A percentile compares a stretch with the other conserved stretches of the same genome.
phyloP scores from a whole-genome alignment of 2,888 invertebrate species.

The Oscheius sp. region DNA sequence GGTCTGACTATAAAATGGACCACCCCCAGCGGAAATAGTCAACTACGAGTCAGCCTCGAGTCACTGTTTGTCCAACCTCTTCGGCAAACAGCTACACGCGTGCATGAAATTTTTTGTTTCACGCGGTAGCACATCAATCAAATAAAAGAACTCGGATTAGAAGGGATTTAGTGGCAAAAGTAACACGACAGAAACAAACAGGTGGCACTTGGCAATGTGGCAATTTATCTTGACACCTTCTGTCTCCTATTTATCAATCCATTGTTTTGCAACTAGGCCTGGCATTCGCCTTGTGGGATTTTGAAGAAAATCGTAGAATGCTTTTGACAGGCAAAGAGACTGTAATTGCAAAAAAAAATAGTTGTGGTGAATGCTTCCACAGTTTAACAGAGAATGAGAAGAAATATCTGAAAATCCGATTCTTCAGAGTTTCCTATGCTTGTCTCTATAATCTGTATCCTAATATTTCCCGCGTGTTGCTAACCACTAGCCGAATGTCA shows the following conservation, averaged over 20 bases:
- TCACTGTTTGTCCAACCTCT: conserved; percentile 17
- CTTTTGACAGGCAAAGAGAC: no score
- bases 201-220: no score
- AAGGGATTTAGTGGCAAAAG: background rate
- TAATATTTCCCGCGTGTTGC: background rate
- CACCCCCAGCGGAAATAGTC: conserved; percentile 20
- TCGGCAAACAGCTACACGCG: conserved; percentile 21
- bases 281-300: no score
- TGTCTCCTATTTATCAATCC: no score
- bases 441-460: background rate
- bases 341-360: no score
- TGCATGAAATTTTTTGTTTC: conserved; percentile 28
- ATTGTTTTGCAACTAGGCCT: no score
- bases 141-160: background rate
- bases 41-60: conserved; percentile 7
- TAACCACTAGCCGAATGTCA: background rate
- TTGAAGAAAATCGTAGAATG: no score
- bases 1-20: conserved; percentile 3
- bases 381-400: no score
- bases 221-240: no score
- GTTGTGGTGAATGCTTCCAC: no score
- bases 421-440: no score
- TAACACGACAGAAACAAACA: background rate
- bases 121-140: conserved; percentile 15
- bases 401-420: no score